Percentiles rank a stretch among this genome's conserved stretches.
These are phyloP conservation scores for Triops longicaudatus DNA, from an alignment of 1,140 invertebrate species.

Conservation along the genomic window DNA sequence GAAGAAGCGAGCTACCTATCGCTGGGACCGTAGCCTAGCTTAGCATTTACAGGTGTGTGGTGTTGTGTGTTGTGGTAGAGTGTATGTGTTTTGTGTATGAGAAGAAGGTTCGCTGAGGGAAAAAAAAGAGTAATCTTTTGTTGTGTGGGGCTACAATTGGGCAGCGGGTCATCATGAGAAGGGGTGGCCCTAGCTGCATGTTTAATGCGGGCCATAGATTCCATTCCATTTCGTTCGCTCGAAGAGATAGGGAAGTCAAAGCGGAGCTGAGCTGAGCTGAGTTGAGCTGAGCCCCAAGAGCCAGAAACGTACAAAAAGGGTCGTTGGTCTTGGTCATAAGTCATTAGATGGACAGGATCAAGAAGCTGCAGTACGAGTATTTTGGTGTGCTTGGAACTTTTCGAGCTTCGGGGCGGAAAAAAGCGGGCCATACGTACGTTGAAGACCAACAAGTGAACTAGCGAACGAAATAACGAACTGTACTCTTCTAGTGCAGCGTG, in stretches of 20 bases:
- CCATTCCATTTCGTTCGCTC: not conserved
- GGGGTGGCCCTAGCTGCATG: constrained; percentile 4
- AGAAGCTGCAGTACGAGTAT: constrained; percentile 9
- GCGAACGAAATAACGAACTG: constrained; percentile 6
- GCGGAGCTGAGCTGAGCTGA: too few relatives aligned
- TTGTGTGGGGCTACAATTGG: not conserved
- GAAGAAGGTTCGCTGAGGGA: not conserved
- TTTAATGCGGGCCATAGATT: constrained; percentile 15
- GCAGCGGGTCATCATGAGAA: constrained; percentile 10
- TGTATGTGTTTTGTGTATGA: not conserved
- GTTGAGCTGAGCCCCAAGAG: not conserved
- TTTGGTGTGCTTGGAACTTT: not conserved
- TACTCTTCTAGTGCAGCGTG: not conserved
- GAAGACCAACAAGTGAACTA: not conserved
- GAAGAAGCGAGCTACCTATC: not conserved
- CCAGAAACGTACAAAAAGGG: constrained; percentile 4
- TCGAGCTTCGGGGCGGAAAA: too few relatives aligned
- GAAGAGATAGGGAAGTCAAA: not conserved
- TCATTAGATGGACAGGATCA: constrained; percentile 15
- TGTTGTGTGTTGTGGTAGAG: not conserved
- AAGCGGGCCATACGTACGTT: too few relatives aligned
- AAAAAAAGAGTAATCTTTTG: not conserved
- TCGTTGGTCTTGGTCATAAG: constrained; percentile 10
- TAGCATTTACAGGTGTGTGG: not conserved
- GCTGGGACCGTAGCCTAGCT: not conserved